phyloP scores from a whole-genome alignment of 2,888 invertebrate species.

The Apodemia duryi region DNA sequence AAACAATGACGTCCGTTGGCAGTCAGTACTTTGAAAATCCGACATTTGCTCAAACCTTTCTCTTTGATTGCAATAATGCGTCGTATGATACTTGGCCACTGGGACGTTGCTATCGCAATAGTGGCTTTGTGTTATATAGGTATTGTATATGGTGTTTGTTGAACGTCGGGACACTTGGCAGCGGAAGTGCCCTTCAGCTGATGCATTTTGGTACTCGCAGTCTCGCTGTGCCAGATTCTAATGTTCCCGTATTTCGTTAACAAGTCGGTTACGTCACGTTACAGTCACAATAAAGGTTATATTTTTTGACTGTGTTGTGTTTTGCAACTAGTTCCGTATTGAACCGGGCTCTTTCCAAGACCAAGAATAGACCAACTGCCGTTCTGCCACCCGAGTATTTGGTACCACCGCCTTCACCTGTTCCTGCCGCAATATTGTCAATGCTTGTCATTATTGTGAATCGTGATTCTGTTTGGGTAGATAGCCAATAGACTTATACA shows the following conservation, averaged over 20 bases:
- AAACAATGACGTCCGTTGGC: conserved; percentile 25
- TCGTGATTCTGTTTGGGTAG: too few relatives aligned
- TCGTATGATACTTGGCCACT: conserved; percentile 33
- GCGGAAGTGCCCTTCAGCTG: conserved; percentile 47
- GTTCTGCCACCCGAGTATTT: too few relatives aligned
- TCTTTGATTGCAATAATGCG: conserved; percentile 36
- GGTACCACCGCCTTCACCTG: too few relatives aligned
- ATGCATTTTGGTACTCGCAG: conserved; percentile 51
- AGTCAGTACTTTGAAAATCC: conserved; percentile 28
- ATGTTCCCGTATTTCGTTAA: conserved; percentile 16
- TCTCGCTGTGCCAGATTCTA: conserved; percentile 34
- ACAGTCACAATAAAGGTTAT: background rate
- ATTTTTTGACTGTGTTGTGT: too few relatives aligned
- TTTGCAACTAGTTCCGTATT: too few relatives aligned
- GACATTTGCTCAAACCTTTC: conserved; percentile 33
- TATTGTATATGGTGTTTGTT: conserved; percentile 11
- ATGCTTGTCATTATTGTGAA: too few relatives aligned
- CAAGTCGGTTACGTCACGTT: conserved; percentile 2
- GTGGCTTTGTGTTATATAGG: conserved; percentile 10
- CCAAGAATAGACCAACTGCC: too few relatives aligned
- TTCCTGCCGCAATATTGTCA: too few relatives aligned
- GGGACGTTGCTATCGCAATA: conserved; percentile 28
- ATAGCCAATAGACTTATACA: too few relatives aligned
- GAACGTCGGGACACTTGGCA: conserved; percentile 37
- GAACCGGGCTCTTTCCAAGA: too few relatives aligned